Evolutionary conservation across 2,888 invertebrate species (phyloP).

Genomic region (Candidula unifasciata): DNA sequence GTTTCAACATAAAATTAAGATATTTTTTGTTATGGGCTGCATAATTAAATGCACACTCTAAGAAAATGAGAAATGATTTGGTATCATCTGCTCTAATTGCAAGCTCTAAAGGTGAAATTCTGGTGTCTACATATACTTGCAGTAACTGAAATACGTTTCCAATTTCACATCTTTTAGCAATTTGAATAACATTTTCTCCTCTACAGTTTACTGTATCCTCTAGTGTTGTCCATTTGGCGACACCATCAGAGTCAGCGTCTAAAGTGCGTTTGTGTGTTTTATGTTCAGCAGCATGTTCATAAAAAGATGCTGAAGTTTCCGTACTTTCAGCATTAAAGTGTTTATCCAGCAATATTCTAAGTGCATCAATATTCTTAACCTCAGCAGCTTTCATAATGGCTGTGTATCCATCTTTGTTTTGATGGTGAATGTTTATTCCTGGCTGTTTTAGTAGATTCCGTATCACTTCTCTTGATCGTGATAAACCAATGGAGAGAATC

Average conservation of each 20-base stretch:
- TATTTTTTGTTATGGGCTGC: background rate
- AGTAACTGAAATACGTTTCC: background rate
- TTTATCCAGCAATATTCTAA: slow-evolving; percentile 4
- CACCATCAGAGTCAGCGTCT: too few relatives aligned
- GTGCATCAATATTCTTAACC: background rate
- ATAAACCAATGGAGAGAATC: background rate
- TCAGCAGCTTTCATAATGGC: slow-evolving; percentile 17
- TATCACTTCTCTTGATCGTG: background rate
- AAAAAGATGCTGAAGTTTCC: background rate
- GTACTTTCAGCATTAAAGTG: background rate
- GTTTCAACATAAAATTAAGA: background rate
- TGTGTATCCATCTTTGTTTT: background rate
- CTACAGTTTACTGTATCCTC: background rate
- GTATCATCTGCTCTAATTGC: background rate
- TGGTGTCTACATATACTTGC: too few relatives aligned
- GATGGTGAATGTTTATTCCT: background rate
- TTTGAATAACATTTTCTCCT: background rate
- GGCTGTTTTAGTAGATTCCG: background rate
- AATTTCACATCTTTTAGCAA: background rate
- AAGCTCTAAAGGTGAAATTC: background rate
- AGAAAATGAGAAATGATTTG: background rate
- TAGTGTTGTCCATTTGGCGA: too few relatives aligned
- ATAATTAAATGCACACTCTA: background rate
- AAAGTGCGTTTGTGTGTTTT: too few relatives aligned
- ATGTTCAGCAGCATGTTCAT: too few relatives aligned